phyloP scores from a whole-genome alignment of 2,888 invertebrate genomes.

The Drosophila peninsularis region DNA sequence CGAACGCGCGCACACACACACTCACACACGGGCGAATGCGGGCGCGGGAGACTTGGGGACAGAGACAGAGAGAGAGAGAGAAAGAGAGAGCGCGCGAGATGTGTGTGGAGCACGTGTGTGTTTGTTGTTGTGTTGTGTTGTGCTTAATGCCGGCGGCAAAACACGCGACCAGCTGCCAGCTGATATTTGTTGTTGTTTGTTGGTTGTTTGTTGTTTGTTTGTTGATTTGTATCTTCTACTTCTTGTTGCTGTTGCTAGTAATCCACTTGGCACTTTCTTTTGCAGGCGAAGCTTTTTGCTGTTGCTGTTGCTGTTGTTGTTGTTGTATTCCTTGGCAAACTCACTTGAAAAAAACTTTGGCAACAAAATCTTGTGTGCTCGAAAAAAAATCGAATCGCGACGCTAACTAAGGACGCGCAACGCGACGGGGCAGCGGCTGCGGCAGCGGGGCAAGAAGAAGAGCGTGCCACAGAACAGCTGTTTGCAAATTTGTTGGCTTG shows the following conservation, averaged over 20 bases:
- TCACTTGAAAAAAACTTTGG: slow-evolving; percentile 70
- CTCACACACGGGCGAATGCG: slow-evolving; percentile 11
- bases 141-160: slow-evolving; percentile 65
- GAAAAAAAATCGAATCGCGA: slow-evolving; percentile 47
- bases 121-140: slow-evolving; percentile 39
- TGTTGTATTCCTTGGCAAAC: slow-evolving; percentile 50
- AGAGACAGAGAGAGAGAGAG: not conserved
- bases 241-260: slow-evolving; percentile 18
- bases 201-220: slow-evolving; percentile 14
- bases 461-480: slow-evolving; percentile 34
- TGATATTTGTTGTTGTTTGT: slow-evolving; percentile 32
- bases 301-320: slow-evolving; percentile 3
- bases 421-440: slow-evolving; percentile 33
- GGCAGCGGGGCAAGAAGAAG: not conserved
- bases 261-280: slow-evolving; percentile 48
- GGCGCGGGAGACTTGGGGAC: not conserved
- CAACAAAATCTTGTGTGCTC: slow-evolving; percentile 58
- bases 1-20: slow-evolving; percentile 2
- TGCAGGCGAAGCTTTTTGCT: slow-evolving; percentile 9
- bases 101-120: slow-evolving; percentile 64
- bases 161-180: slow-evolving; percentile 54
- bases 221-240: slow-evolving; percentile 22
- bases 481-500: slow-evolving; percentile 21
- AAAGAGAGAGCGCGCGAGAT: slow-evolving; percentile 4
- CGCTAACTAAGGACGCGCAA: slow-evolving; percentile 24